A percentile compares a stretch with the other conserved stretches of the same genome.
Evolutionary conservation across 1,140 invertebrate genomes (phyloP).

Genomic region (Babylonia areolata): DNA sequence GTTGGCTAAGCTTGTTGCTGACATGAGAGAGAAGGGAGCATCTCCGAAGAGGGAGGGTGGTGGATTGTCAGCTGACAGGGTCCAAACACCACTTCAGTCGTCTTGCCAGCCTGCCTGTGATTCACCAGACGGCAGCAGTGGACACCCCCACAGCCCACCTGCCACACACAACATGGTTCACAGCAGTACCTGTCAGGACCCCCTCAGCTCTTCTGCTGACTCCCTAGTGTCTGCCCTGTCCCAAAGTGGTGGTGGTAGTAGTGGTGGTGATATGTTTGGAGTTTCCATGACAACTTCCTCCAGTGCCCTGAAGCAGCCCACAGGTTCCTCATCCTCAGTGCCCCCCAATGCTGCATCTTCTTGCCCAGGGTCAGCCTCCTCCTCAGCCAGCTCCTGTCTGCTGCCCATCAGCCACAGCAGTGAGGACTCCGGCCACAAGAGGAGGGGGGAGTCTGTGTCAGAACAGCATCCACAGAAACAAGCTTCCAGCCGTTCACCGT

Average conservation of each 20-base stretch:
- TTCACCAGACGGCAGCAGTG: background rate
- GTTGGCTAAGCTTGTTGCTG: background rate
- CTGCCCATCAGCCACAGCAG: no score
- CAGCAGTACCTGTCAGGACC: background rate
- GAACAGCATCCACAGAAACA: background rate
- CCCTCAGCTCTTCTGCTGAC: background rate
- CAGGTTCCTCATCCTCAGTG: no score
- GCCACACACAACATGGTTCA: background rate
- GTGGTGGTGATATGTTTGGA: background rate
- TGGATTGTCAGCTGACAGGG: background rate
- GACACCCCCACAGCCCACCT: background rate
- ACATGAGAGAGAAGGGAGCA: background rate
- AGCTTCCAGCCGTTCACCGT: background rate
- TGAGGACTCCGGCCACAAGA: background rate
- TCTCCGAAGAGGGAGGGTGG: background rate
- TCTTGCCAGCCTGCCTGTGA: constrained; percentile 1
- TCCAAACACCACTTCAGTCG: background rate
- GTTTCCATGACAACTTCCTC: background rate
- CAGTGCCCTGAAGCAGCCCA: no score
- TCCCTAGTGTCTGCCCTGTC: constrained; percentile 26
- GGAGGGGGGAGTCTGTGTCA: background rate
- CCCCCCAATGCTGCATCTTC: no score
- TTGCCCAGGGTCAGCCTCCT: no score
- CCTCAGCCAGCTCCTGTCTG: no score
- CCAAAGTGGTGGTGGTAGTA: background rate